phyloP scores from a whole-genome alignment of 2,888 invertebrate species.

The Nemapogon koenigi region DNA sequence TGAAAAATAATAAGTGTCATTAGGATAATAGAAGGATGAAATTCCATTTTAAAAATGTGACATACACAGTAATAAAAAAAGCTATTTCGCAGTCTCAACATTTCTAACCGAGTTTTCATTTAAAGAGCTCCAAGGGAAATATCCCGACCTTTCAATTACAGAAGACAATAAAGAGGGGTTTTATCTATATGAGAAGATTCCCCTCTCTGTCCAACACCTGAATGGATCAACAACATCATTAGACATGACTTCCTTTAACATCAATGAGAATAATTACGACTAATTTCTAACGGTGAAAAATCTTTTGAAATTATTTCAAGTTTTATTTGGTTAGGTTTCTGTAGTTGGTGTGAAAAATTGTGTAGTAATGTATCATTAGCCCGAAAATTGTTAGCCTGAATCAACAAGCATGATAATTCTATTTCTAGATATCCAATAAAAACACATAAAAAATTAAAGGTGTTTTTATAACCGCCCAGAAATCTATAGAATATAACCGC shows the following conservation, averaged over 20 bases:
- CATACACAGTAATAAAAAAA: constrained; percentile 28
- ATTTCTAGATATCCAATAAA: no score
- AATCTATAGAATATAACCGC: no score
- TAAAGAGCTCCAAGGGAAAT: constrained; percentile 38
- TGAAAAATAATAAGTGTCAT: no score
- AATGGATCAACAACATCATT: constrained; percentile 21
- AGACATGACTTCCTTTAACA: constrained; percentile 6
- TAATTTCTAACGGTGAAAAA: no score
- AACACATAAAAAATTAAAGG: no score
- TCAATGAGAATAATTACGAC: constrained; percentile 7
- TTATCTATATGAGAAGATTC: constrained; percentile 29
- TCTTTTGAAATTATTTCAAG: no score
- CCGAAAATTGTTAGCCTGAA: no score
- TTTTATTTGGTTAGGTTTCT: no score
- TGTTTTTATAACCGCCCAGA: no score
- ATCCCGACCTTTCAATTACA: constrained; percentile 55
- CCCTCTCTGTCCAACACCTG: constrained; percentile 12
- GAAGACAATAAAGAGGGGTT: constrained; percentile 49
- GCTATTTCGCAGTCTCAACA: constrained; percentile 31
- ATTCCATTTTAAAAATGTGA: constrained; percentile 4
- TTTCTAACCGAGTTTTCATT: constrained; percentile 40
- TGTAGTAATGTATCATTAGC: no score
- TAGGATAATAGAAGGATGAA: background rate
- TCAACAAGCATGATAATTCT: no score
- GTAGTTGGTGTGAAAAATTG: no score